Evolutionary conservation across 92 coral and sea anemone species (phyloP).

Genomic region (Umimayanthus chanpuru): DNA sequence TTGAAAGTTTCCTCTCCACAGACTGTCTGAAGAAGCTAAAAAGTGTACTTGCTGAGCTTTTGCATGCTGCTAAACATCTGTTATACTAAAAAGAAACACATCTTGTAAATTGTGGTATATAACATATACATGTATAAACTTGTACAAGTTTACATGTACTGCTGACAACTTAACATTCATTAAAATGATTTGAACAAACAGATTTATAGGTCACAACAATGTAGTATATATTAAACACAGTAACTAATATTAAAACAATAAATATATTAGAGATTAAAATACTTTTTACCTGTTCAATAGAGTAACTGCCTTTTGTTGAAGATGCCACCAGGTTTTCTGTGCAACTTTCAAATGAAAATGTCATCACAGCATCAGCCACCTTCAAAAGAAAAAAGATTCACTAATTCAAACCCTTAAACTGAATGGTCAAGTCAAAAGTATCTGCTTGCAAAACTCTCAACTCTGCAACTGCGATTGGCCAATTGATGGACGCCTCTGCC

Average conservation of each 20-base stretch:
- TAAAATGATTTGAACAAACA: no score
- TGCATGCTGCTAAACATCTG: conserved; percentile 79
- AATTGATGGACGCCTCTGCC: background rate
- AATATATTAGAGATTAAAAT: background rate
- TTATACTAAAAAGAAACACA: conserved; percentile 66
- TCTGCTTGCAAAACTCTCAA: background rate
- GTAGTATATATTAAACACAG: no score
- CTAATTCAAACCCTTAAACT: no score
- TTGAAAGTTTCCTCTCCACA: conserved; percentile 89
- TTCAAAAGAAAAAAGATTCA: conserved; percentile 10
- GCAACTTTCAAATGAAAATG: conserved; percentile 86
- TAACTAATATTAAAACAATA: background rate
- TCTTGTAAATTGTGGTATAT: background rate
- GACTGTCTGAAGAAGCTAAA: conserved; percentile 83
- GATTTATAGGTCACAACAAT: no score
- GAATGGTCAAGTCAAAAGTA: background rate
- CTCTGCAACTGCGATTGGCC: background rate
- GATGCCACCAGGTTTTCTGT: conserved; percentile 80
- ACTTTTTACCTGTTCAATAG: conserved; percentile 71
- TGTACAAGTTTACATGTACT: no score
- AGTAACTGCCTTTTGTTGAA: conserved; percentile 79
- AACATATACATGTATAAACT: background rate
- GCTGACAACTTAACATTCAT: background rate
- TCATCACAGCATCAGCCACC: conserved; percentile 86
- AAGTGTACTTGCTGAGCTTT: conserved; percentile 63